A percentile compares a stretch with the other conserved stretches of the same genome.
Conservation (phyloP, 2,888 invertebrate genomes). For the Microctonus aethiopoides region DNA sequence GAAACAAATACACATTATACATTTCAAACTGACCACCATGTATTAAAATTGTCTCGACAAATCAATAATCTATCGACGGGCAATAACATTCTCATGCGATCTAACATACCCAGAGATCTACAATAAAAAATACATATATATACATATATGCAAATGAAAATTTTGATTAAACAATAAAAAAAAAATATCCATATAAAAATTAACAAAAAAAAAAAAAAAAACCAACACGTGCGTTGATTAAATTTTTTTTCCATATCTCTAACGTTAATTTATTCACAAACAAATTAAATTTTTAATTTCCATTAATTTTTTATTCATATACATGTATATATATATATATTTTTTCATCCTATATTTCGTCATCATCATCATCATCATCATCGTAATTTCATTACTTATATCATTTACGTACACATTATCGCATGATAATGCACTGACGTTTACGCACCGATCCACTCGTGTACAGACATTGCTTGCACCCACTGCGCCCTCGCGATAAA, state of each 20-base stretch:
- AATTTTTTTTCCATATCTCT: neutral
- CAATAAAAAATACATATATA: too few relatives aligned
- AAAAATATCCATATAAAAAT: too few relatives aligned
- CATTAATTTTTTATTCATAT: too few relatives aligned
- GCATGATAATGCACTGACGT: slow-evolving; percentile 23
- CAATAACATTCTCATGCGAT: neutral
- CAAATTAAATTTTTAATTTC: too few relatives aligned
- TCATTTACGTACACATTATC: slow-evolving; percentile 21
- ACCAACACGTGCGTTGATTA: neutral
- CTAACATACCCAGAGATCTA: too few relatives aligned
- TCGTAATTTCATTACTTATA: neutral
- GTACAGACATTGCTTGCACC: slow-evolving; percentile 44
- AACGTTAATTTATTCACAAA: neutral
- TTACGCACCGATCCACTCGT: slow-evolving; percentile 26
- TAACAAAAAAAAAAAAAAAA: too few relatives aligned
- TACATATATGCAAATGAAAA: too few relatives aligned
- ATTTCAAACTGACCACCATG: slow-evolving; percentile 2
- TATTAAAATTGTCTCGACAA: slow-evolving; percentile 24
- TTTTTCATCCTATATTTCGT: too few relatives aligned
- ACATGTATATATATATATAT: too few relatives aligned
- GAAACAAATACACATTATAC: neutral
- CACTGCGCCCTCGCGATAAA: slow-evolving; percentile 39
- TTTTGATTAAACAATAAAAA: too few relatives aligned
- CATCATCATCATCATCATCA: neutral
- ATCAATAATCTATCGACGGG: slow-evolving; percentile 42